Evolutionary conservation across 2,797 vertebrate species (phyloP), one percentile per base, ranked within the genome.

Genomic region (Artibeus jamaicensis): DNA sequence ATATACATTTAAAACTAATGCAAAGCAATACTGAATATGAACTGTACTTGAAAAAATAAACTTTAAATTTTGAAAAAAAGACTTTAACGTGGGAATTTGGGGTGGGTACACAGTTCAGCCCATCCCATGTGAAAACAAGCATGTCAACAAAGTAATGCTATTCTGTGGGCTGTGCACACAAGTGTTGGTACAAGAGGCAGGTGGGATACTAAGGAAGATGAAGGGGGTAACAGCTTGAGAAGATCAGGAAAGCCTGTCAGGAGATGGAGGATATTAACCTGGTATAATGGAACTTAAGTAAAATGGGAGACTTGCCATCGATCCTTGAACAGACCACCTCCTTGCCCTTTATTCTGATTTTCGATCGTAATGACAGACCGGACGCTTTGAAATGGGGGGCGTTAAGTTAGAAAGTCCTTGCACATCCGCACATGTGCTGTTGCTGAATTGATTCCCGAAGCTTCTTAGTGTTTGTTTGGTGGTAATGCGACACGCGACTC

Each of bases 111-210:
- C 19, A 65, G 70, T 92, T 59, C 24, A 70, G 6, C 77, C n/a
- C 9, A 3, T 34, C n/a, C 78, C 29, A 1, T 24, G 87, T 26
- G 19, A 42, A 86, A 59, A 11, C 32, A 34, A 39, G 50, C 10
- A 22, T 34, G 26, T 21, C 18, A 24, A 57, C 37, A 26, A 22
- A 37, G 5, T 19, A 9, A 14, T 18, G 44, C 8, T 26, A 0
- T 15, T n/a, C 9, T 8, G 4, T 22, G 26, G 39, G 65, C 39
- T 10, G 22, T 0, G 5, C 4, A 15, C 1, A 3, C n/a, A 4
- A 15, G 29, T 65, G 68, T 16, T 3, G 46, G 29, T 50, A 9
- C 6, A 2, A 73, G 68, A 68, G 32, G 22, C 26, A 18, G 14
- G 57, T 15, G 6, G 62, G 71, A 42, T 39, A 0, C 29, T 0